Evolutionary conservation across 92 coral and sea anemone species (phyloP).

Genomic region (Nematostella vectensis): DNA sequence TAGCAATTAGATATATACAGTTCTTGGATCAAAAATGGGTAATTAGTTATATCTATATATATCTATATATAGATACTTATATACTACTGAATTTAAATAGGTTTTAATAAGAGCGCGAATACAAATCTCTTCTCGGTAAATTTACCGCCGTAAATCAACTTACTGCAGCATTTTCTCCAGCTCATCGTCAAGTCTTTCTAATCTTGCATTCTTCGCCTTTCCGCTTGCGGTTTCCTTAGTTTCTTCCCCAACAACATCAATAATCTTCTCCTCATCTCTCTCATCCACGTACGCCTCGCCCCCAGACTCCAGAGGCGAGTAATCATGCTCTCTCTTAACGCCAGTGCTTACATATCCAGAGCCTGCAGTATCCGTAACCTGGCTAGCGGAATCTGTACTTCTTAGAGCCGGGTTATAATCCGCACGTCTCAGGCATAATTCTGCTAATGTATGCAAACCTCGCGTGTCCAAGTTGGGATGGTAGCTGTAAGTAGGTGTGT

Average conservation of each 20-base stretch:
- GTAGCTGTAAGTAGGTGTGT: constrained; percentile 25
- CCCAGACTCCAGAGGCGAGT: constrained; percentile 21
- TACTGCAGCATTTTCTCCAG: constrained; percentile 96
- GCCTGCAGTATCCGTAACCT: background rate
- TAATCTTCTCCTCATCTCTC: constrained; percentile 18
- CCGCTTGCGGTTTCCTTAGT: constrained; percentile 19
- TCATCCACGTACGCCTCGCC: constrained; percentile 31
- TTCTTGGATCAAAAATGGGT: no score
- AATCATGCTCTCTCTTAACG: constrained; percentile 13
- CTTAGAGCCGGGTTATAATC: constrained; percentile 48
- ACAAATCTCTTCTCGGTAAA: no score
- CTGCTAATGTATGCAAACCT: constrained; percentile 96
- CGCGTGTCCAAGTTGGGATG: constrained; percentile 56
- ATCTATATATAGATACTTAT: no score
- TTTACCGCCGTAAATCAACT: no score
- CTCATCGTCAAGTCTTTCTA: constrained; percentile 77
- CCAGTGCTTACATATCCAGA: background rate
- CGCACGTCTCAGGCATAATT: constrained; percentile 79
- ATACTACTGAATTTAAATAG: no score
- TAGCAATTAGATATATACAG: no score
- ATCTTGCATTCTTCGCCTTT: constrained; percentile 27
- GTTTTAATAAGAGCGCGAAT: no score
- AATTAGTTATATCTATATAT: no score
- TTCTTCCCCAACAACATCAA: constrained; percentile 36
- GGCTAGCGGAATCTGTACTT: background rate